Percentiles rank a stretch among this genome's conserved stretches.
These are phyloP conservation scores for Apodemia zela DNA, from an alignment of 2,888 invertebrate genomes.

Conservation along the genomic window DNA sequence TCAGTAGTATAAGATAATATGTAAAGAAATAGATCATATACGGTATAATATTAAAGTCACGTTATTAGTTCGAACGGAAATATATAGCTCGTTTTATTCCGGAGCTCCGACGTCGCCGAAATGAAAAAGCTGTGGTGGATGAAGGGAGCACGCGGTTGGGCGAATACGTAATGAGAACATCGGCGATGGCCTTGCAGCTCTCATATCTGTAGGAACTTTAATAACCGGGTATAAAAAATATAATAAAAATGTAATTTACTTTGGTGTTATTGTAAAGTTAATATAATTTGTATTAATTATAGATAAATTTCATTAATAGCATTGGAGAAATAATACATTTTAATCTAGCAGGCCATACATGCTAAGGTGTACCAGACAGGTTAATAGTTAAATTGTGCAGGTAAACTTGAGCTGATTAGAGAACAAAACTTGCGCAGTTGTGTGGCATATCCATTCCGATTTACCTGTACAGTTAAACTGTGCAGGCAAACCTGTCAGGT, in stretches of 20 bases:
- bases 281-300: too few species aligned
- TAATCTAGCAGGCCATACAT: too few species aligned
- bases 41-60: conserved; percentile 2
- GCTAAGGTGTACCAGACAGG: too few species aligned
- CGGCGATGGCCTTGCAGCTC: background rate
- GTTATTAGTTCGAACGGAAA: conserved; percentile 10
- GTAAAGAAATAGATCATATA: background rate
- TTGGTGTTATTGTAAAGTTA: background rate
- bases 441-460: too few species aligned
- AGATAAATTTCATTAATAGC: too few species aligned
- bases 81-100: conserved; percentile 8
- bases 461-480: too few species aligned
- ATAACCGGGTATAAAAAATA: background rate
- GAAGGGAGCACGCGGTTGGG: conserved; percentile 8
- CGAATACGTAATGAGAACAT: conserved; percentile 12
- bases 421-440: too few species aligned
- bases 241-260: conserved; percentile 1
- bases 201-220: background rate
- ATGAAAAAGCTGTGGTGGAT: conserved; percentile 12
- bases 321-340: too few species aligned
- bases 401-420: too few species aligned
- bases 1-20: too few species aligned
- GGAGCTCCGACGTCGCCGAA: conserved; percentile 2
- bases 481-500: too few species aligned
- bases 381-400: too few species aligned